phyloP scores from a whole-genome alignment of 2,888 invertebrate genomes.

The Limenitis arthemis region DNA sequence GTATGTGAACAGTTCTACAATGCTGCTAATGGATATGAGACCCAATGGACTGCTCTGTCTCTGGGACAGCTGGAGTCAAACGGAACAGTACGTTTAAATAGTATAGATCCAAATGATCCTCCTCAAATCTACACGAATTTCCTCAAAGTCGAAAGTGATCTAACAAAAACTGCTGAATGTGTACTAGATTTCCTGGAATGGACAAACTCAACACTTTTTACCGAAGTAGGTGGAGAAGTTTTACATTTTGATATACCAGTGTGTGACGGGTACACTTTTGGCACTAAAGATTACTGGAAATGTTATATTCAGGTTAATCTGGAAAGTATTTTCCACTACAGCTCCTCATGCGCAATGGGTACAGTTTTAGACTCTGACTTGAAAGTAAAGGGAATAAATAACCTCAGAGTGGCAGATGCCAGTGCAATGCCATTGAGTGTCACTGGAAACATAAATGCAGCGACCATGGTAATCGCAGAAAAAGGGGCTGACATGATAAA shows the following conservation, averaged over 20 bases:
- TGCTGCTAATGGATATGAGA: conserved; percentile 20
- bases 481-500: conserved; percentile 85
- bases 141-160: conserved; percentile 28
- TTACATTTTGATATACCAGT: conserved; percentile 25
- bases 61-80: conserved; percentile 55
- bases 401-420: conserved; percentile 75
- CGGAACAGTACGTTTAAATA: conserved; percentile 66
- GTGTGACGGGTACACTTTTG: conserved; percentile 17
- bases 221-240: conserved; percentile 23
- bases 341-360: conserved; percentile 35
- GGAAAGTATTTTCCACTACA: conserved; percentile 31
- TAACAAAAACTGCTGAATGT: conserved; percentile 24
- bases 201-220: conserved; percentile 29
- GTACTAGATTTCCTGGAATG: conserved; percentile 31
- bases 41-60: conserved; percentile 20
- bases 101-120: conserved; percentile 51
- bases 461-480: conserved; percentile 84
- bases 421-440: conserved; percentile 83
- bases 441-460: conserved; percentile 83
- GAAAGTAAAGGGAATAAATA: conserved; percentile 28
- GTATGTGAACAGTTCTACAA: conserved; percentile 28
- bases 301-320: conserved; percentile 32
- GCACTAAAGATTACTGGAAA: conserved; percentile 25
- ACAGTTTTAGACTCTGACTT: conserved; percentile 31
- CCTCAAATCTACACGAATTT: conserved; percentile 27